Evolutionary conservation across 2,888 invertebrate genomes (phyloP).

Genomic region (Diarsia dahlii): DNA sequence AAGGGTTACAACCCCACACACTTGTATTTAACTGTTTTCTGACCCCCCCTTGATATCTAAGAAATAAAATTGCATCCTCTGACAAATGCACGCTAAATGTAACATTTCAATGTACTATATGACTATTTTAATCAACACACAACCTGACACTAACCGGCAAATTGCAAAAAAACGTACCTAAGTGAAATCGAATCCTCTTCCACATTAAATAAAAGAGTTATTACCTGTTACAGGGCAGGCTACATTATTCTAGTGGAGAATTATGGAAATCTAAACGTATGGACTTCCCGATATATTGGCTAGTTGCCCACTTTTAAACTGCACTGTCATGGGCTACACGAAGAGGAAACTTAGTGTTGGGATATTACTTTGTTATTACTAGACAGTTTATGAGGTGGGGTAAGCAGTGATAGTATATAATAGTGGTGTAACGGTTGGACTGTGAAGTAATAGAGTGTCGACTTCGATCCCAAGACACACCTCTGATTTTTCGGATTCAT

Average conservation of each 20-base stretch:
- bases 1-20: no score
- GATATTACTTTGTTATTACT: slow-evolving; percentile 4
- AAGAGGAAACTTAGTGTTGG: neutral
- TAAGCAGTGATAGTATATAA: no score
- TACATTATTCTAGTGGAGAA: slow-evolving; percentile 33
- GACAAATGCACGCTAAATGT: no score
- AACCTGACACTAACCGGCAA: neutral
- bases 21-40: no score
- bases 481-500: no score
- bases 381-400: no score
- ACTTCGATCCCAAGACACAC: no score
- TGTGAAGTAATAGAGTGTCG: no score
- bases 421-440: no score
- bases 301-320: slow-evolving; percentile 43
- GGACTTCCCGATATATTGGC: slow-evolving; percentile 38
- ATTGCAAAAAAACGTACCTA: neutral
- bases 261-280: slow-evolving; percentile 43
- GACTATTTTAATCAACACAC: neutral
- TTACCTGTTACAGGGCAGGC: slow-evolving; percentile 2
- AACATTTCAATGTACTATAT: no score
- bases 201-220: slow-evolving; percentile 6
- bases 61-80: no score
- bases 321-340: neutral
- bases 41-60: no score
- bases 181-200: neutral